Conservation (phyloP, 2,888 invertebrate genomes). For the Nebria brevicollis region DNA sequence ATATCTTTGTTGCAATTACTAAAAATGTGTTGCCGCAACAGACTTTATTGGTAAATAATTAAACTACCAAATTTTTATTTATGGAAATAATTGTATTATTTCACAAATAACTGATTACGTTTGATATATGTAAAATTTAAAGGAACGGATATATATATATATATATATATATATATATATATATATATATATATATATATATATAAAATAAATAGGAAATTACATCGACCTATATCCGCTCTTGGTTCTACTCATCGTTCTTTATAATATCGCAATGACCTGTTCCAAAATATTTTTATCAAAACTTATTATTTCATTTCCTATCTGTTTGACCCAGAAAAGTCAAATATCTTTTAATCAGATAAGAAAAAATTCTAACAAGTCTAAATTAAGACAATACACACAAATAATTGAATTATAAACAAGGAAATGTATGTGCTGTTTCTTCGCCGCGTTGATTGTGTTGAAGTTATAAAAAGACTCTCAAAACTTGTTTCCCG, state of each 20-base stretch:
- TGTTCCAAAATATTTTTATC: not conserved
- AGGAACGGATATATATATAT: too few relatives aligned
- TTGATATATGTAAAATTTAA: too few relatives aligned
- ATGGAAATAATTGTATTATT: too few relatives aligned
- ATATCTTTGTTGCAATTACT: too few relatives aligned
- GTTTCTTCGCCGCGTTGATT: not conserved
- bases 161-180: too few relatives aligned
- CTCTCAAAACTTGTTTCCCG: slow-evolving; percentile 40
- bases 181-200: not conserved
- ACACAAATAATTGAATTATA: not conserved
- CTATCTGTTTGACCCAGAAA: not conserved
- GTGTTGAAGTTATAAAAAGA: not conserved
- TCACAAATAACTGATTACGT: too few relatives aligned
- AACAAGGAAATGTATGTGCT: not conserved
- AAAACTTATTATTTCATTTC: not conserved
- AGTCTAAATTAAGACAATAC: slow-evolving; percentile 10
- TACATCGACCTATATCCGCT: not conserved
- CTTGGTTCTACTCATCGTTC: not conserved
- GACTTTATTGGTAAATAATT: too few relatives aligned
- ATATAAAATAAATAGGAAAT: not conserved
- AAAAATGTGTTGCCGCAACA: too few relatives aligned
- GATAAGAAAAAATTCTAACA: slow-evolving; percentile 26
- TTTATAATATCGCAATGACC: not conserved
- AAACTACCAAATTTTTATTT: too few relatives aligned
- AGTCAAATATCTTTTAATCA: not conserved